phyloP scores from a whole-genome alignment of 1,140 invertebrate genomes.

The Drosophila triauraria region DNA sequence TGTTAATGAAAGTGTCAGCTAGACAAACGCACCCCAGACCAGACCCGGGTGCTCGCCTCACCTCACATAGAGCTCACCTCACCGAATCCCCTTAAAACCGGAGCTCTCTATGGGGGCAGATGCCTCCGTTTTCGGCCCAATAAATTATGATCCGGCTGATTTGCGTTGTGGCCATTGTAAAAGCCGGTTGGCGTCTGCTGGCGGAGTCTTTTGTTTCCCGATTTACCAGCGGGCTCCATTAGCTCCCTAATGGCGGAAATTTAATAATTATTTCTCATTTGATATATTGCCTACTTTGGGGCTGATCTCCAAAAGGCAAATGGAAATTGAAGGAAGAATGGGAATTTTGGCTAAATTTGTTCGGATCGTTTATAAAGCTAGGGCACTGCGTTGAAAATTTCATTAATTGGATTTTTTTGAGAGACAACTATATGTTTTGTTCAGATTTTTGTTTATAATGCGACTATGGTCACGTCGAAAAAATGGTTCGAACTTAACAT shows the following conservation, averaged over 20 bases:
- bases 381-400: too few species aligned
- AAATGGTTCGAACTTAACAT: too few species aligned
- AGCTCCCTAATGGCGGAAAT: slow-evolving; percentile 17
- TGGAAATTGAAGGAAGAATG: background rate
- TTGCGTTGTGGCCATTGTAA: slow-evolving; percentile 49
- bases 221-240: slow-evolving; percentile 9
- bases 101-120: slow-evolving; percentile 10
- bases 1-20: slow-evolving; percentile 83
- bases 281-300: slow-evolving; percentile 26
- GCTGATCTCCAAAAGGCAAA: background rate
- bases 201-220: slow-evolving; percentile 23
- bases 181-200: slow-evolving; percentile 22
- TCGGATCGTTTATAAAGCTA: background rate
- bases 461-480: too few species aligned
- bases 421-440: too few species aligned
- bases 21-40: slow-evolving; percentile 65
- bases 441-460: too few species aligned
- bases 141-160: slow-evolving; percentile 82
- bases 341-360: too few species aligned
- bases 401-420: too few species aligned
- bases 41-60: slow-evolving; percentile 3
- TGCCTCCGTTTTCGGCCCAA: slow-evolving; percentile 63
- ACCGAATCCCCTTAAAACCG: slow-evolving; percentile 4
- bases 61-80: slow-evolving; percentile 20
- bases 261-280: slow-evolving; percentile 36